Evolutionary conservation across 2,797 vertebrate genomes (phyloP).

Genomic region (Odontamblyopus lacepedii): DNA sequence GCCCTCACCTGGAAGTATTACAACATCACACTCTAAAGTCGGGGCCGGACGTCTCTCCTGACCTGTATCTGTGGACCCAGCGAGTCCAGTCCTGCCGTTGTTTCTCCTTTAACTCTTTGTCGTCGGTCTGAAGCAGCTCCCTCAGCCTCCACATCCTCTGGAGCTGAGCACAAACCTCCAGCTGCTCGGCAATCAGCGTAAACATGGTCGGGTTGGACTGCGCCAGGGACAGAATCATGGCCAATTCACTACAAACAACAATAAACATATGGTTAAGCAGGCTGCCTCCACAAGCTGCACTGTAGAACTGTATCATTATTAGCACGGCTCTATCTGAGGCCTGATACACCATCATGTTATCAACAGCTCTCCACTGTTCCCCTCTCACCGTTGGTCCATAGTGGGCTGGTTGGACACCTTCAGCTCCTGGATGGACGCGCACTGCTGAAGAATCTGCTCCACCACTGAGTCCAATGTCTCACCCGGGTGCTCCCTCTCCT

Average conservation of each 20-base stretch:
- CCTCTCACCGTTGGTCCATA: constrained; percentile 83
- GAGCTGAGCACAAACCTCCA: constrained; percentile 78
- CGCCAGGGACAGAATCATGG: constrained; percentile 87
- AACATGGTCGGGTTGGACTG: constrained; percentile 86
- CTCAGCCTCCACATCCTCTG: constrained; percentile 78
- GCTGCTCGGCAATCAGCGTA: constrained; percentile 78
- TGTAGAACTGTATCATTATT: too few relatives aligned
- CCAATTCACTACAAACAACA: constrained; percentile 78
- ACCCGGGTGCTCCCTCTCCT: constrained; percentile 1
- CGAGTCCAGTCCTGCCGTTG: constrained; percentile 78
- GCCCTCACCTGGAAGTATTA: too few relatives aligned
- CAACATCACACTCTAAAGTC: too few relatives aligned
- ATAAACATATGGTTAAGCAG: background rate
- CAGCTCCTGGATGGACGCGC: constrained; percentile 85
- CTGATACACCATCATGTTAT: constrained; percentile 1
- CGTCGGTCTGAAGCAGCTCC: constrained; percentile 76
- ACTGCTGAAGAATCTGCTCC: constrained; percentile 80
- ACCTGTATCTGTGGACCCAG: constrained; percentile 86
- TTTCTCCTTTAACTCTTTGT: constrained; percentile 70
- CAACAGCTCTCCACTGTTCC: constrained; percentile 32
- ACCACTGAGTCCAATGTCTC: constrained; percentile 15
- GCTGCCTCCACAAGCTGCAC: too few relatives aligned
- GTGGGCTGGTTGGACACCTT: constrained; percentile 82
- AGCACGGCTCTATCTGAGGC: too few relatives aligned
- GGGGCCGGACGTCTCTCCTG: background rate